These are phyloP conservation scores for Mohoua ochrocephala DNA, from an alignment of 2,113 vertebrate species.

Conservation along the genomic window DNA sequence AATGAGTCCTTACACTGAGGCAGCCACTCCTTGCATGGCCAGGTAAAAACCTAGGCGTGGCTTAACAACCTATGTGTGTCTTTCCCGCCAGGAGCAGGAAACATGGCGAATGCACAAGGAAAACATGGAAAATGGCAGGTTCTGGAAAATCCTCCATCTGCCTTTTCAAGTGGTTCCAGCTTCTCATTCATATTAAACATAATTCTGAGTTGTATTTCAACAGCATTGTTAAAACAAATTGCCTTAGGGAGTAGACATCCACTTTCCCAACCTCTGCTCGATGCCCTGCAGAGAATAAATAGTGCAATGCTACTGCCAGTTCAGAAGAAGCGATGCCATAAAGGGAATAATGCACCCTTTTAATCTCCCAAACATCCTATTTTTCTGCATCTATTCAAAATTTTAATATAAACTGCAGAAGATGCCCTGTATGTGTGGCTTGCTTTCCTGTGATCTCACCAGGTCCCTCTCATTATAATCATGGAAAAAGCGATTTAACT, in stretches of 20 bases:
- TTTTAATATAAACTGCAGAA: not conserved
- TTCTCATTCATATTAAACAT: slow-evolving; percentile 65
- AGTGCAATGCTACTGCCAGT: not conserved
- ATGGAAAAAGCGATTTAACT: not conserved
- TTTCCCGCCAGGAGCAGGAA: too few species aligned
- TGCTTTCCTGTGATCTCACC: not conserved
- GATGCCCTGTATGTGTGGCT: not conserved
- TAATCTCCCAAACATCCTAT: not conserved
- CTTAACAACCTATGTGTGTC: too few species aligned
- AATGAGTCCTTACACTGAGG: not conserved
- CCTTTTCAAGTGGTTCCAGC: slow-evolving; percentile 56
- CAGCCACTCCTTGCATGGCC: not conserved
- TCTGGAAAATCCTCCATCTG: slow-evolving; percentile 28
- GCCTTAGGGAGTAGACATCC: slow-evolving; percentile 22
- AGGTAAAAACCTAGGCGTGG: slow-evolving; percentile 33
- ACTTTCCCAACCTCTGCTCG: not conserved
- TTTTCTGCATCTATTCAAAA: slow-evolving; percentile 2
- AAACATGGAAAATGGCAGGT: not conserved
- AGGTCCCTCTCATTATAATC: not conserved
- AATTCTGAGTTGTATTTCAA: slow-evolving; percentile 39
- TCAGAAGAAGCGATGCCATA: not conserved
- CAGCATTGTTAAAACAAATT: slow-evolving; percentile 50
- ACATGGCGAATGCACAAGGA: not conserved
- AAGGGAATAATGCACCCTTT: not conserved
- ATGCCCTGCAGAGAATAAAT: not conserved